Base-by-base conservation (phyloP, 2,797 vertebrate species). In the Ptychadena robeensis region DNA sequence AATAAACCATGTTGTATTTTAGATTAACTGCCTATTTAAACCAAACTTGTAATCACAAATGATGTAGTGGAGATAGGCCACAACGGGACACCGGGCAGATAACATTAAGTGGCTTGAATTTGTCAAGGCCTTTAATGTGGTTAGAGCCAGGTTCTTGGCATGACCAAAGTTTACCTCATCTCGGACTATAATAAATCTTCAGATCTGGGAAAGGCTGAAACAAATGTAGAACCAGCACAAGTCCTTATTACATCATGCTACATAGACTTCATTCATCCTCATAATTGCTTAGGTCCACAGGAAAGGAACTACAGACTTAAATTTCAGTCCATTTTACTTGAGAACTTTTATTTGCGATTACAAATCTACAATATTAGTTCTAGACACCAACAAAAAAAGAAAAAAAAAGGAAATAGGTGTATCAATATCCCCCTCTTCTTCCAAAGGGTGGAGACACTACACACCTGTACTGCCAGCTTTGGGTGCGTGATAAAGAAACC, bases 51-150 rank as follows among this genome's bases (percentile, higher is more conserved):
- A 63, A 38, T 27, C 9, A 64, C 63, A 61, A 75, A 75, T 11
- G 73, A 35, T 64, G 34, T 63, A 64, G 73, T 75, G 59, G 34
- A 61, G 44, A 30, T 30, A 61, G 73, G 73, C 73, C 73, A 75
- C 73, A 35, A 64, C 27, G 73, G 73, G 73, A 75, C 73, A 37
- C 35, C 18, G 30, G 10, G 25, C 31, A 75, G 73, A 75, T 75
- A 75, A 75, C 61, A 28, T 40, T 75, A 75, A 75, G 59, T 75
- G 73, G 73, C 73, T 64, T 75, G 34, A 40, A 75, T 75, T 75
- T 75, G 73, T 75, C 73, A 75, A 75, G 59, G 25, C 25, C 73
- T 64, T 59, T 75, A 38, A 75, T 22, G 57, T 37, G 73, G 53
- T 63, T 63, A 38, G 25, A 75, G 73, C 73, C 61, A 64, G 73